phyloP scores from a whole-genome alignment of 2,113 vertebrate genomes.

The Micronisus gabar region DNA sequence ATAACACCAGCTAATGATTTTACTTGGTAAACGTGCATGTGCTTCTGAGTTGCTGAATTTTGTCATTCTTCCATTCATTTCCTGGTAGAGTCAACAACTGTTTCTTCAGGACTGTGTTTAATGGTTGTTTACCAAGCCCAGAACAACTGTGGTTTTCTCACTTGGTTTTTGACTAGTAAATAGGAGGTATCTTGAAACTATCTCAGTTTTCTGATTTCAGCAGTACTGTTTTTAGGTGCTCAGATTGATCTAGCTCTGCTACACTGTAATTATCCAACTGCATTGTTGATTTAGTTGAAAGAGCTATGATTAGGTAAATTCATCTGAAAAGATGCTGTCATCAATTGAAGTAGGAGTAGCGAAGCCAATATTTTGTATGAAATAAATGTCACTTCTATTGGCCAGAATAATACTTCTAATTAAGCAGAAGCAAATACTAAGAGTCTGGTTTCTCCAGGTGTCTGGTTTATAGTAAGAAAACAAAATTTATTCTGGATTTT shows the following conservation, averaged over 20 bases:
- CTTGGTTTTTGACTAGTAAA: neutral
- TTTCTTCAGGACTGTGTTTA: neutral
- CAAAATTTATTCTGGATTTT: neutral
- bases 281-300: neutral
- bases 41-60: neutral
- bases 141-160: neutral
- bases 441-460: neutral
- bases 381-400: neutral
- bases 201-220: neutral
- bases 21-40: neutral
- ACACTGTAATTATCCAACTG: neutral
- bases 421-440: neutral
- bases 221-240: neutral
- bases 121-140: neutral
- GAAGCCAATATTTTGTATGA: neutral
- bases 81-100: neutral
- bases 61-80: neutral
- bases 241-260: neutral
- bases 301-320: neutral
- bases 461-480: neutral
- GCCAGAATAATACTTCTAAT: neutral
- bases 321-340: neutral
- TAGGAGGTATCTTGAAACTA: neutral
- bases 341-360: neutral
- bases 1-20: neutral